These are phyloP conservation scores for Unio delphinus DNA, from an alignment of 2,888 invertebrate genomes.

Conservation along the genomic window DNA sequence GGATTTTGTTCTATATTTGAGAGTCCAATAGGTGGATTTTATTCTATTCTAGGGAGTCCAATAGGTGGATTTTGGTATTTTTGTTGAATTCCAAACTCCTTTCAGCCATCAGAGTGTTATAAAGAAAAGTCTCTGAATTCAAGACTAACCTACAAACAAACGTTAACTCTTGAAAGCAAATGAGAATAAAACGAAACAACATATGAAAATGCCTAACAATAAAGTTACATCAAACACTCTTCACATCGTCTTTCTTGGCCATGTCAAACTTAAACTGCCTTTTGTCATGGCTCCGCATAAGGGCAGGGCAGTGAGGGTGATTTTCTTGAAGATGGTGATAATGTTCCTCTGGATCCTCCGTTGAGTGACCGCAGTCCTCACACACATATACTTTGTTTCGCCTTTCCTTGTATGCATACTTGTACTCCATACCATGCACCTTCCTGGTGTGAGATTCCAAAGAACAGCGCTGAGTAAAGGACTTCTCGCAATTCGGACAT, in stretches of 20 bases:
- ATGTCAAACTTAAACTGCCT: slow-evolving; percentile 82
- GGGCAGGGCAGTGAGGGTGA: slow-evolving; percentile 82
- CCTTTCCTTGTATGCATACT: slow-evolving; percentile 97
- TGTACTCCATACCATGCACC: slow-evolving; percentile 96
- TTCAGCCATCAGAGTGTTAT: too few relatives aligned
- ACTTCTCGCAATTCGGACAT: slow-evolving; percentile 98
- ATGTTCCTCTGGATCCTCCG: slow-evolving; percentile 95
- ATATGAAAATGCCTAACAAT: too few relatives aligned
- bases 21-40: too few relatives aligned
- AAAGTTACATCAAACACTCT: not conserved
- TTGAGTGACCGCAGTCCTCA: slow-evolving; percentile 99
- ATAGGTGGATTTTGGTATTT: too few relatives aligned
- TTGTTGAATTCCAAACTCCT: too few relatives aligned
- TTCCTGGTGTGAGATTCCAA: slow-evolving; percentile 98
- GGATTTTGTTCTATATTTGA: too few relatives aligned
- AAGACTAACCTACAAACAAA: too few relatives aligned
- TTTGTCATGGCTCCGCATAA: slow-evolving; percentile 97
- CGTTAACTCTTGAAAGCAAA: too few relatives aligned
- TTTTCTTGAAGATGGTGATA: slow-evolving; percentile 90
- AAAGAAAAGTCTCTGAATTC: too few relatives aligned
- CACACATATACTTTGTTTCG: slow-evolving; percentile 98
- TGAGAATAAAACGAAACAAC: too few relatives aligned
- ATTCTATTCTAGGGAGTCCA: too few relatives aligned
- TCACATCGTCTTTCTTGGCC: slow-evolving; percentile 4
- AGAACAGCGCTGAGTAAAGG: slow-evolving; percentile 98